Conservation (phyloP, 2,888 invertebrate species). For the Drosophila setosimentum region DNA sequence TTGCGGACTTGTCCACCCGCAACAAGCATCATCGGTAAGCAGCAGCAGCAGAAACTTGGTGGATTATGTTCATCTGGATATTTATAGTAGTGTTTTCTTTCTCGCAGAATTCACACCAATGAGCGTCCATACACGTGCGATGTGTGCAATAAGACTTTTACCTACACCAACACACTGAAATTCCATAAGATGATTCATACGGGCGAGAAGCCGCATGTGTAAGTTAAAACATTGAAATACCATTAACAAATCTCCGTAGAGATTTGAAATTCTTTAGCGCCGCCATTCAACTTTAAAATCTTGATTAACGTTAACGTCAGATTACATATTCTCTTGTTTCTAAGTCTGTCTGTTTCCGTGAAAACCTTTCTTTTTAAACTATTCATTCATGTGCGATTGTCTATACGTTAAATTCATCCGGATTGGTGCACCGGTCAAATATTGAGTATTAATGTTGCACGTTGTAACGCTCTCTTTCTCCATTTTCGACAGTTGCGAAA, state of each 20-base stretch:
- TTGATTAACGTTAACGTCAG: not conserved
- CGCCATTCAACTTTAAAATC: not conserved
- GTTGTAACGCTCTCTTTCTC: not conserved
- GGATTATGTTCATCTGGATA: not conserved
- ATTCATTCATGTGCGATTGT: not conserved
- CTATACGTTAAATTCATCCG: not conserved
- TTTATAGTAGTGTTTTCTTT: not conserved
- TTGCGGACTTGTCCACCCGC: constrained; percentile 85
- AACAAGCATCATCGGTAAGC: constrained; percentile 84
- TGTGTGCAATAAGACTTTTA: constrained; percentile 83
- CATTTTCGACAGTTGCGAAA: constrained; percentile 68
- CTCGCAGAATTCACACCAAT: constrained; percentile 82
- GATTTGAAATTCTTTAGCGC: not conserved
- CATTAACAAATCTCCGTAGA: not conserved
- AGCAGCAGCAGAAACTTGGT: not conserved
- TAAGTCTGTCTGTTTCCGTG: not conserved
- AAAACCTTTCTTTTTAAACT: not conserved
- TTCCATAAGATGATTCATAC: constrained; percentile 84
- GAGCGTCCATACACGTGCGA: constrained; percentile 84
- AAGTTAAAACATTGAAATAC: constrained; percentile 48
- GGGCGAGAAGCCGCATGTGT: constrained; percentile 84
- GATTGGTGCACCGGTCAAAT: not conserved
- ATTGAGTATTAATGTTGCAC: not conserved
- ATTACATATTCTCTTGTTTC: not conserved
- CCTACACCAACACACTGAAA: constrained; percentile 83